These are phyloP conservation scores for Hedychridium roseum DNA, from an alignment of 2,888 invertebrate species.

Conservation along the genomic window DNA sequence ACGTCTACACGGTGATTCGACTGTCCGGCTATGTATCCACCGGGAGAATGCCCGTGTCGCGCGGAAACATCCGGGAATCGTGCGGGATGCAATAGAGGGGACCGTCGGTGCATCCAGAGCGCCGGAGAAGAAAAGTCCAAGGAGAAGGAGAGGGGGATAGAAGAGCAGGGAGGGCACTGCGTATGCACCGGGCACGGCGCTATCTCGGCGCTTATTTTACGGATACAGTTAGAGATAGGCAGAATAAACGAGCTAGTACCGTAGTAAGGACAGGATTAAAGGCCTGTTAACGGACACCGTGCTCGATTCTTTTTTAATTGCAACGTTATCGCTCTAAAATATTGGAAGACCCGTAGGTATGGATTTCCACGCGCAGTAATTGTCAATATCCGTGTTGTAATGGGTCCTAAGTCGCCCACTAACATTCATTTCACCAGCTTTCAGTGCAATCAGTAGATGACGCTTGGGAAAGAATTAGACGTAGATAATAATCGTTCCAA, in stretches of 20 bases:
- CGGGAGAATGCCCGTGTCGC: too few relatives aligned
- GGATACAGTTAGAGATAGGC: conserved; percentile 53
- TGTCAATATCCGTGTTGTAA: too few relatives aligned
- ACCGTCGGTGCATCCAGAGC: not conserved
- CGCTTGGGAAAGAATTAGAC: too few relatives aligned
- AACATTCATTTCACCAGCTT: too few relatives aligned
- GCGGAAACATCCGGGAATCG: conserved; percentile 6
- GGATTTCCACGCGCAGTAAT: too few relatives aligned
- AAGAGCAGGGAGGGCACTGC: conserved; percentile 11
- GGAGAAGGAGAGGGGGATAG: conserved; percentile 3
- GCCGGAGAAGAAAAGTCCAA: not conserved
- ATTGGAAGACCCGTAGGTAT: too few relatives aligned
- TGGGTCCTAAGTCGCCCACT: too few relatives aligned
- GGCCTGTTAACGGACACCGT: conserved; percentile 20
- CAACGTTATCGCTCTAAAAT: too few relatives aligned
- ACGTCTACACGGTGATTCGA: too few relatives aligned
- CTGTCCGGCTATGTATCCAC: too few relatives aligned
- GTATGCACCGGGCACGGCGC: conserved; percentile 36
- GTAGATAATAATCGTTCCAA: too few relatives aligned
- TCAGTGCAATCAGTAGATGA: too few relatives aligned
- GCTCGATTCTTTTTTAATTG: conserved; percentile 23
- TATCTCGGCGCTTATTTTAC: conserved; percentile 51
- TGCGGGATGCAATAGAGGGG: not conserved
- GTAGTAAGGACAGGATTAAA: conserved; percentile 18
- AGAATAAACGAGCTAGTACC: conserved; percentile 28